Percentiles rank a stretch among this genome's conserved stretches.
Evolutionary conservation across 2,113 vertebrate species (phyloP).

Genomic region (Gila orcuttii): DNA sequence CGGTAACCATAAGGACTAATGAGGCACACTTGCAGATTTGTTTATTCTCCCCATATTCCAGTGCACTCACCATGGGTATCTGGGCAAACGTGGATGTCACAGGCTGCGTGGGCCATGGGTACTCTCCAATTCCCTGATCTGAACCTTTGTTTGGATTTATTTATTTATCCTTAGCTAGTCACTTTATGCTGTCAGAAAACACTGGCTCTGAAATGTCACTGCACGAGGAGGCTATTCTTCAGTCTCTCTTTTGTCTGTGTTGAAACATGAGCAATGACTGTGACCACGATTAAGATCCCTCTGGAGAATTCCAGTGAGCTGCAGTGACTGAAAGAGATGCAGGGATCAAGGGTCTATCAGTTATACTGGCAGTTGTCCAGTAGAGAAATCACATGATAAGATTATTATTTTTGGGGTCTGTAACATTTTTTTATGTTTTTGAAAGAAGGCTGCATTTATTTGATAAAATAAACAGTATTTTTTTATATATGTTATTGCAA

Average conservation of each 20-base stretch:
- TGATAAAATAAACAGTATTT: neutral
- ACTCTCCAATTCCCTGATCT: neutral
- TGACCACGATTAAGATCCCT: conserved; percentile 19
- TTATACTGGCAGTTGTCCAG: conserved; percentile 6
- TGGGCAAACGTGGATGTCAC: neutral
- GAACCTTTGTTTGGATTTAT: conserved; percentile 5
- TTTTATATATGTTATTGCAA: neutral
- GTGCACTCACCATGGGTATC: neutral
- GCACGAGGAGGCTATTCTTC: neutral
- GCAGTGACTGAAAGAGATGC: conserved; percentile 27
- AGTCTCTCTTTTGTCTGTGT: neutral
- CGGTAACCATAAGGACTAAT: neutral
- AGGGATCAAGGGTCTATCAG: neutral
- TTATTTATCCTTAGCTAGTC: conserved; percentile 18
- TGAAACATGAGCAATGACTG: conserved; percentile 34
- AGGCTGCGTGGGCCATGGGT: neutral
- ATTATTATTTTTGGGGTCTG: neutral
- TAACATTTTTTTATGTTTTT: neutral
- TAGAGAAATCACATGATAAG: neutral
- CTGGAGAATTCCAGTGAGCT: conserved; percentile 6
- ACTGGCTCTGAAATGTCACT: conserved; percentile 18
- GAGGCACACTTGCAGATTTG: neutral
- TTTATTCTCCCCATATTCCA: neutral
- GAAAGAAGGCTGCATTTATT: neutral
- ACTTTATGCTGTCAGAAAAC: conserved; percentile 29